These are phyloP conservation scores for Diploptera punctata DNA, from an alignment of 2,888 invertebrate genomes.

Conservation along the genomic window DNA sequence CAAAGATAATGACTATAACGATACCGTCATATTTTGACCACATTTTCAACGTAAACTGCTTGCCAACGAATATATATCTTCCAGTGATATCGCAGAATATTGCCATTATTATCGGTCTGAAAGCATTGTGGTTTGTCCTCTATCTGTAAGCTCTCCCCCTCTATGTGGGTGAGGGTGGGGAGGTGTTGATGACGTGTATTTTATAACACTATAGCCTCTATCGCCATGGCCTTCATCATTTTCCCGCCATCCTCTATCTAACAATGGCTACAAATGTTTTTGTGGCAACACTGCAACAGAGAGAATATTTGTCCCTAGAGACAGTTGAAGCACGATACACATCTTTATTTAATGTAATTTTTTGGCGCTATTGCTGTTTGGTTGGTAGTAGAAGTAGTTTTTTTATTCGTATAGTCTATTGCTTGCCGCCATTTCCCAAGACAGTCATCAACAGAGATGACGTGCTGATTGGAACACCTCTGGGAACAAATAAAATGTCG, in stretches of 20 bases:
- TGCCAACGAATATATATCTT: slow-evolving; percentile 16
- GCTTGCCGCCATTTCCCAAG: neutral
- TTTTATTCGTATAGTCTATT: slow-evolving; percentile 5
- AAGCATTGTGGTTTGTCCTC: slow-evolving; percentile 11
- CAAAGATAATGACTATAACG: slow-evolving; percentile 18
- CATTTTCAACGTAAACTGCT: slow-evolving; percentile 15
- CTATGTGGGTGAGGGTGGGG: neutral
- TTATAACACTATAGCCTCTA: slow-evolving; percentile 28
- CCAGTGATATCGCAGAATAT: neutral
- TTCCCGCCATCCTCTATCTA: slow-evolving; percentile 18
- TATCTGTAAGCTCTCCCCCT: no score
- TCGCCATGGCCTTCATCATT: slow-evolving; percentile 22
- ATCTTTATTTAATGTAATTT: slow-evolving; percentile 33
- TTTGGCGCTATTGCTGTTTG: slow-evolving; percentile 4
- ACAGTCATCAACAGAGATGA: slow-evolving; percentile 28
- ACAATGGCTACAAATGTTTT: slow-evolving; percentile 33
- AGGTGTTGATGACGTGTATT: slow-evolving; percentile 22
- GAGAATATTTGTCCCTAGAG: slow-evolving; percentile 27
- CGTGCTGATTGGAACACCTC: slow-evolving; percentile 30
- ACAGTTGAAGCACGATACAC: slow-evolving; percentile 29
- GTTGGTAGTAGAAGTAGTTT: slow-evolving; percentile 12
- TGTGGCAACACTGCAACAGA: slow-evolving; percentile 10
- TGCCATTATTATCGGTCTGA: slow-evolving; percentile 17
- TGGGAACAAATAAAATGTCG: slow-evolving; percentile 14
- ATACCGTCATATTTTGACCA: slow-evolving; percentile 9